phyloP scores from a whole-genome alignment of 2,797 vertebrate species.

The Cirrhinus mrigala region DNA sequence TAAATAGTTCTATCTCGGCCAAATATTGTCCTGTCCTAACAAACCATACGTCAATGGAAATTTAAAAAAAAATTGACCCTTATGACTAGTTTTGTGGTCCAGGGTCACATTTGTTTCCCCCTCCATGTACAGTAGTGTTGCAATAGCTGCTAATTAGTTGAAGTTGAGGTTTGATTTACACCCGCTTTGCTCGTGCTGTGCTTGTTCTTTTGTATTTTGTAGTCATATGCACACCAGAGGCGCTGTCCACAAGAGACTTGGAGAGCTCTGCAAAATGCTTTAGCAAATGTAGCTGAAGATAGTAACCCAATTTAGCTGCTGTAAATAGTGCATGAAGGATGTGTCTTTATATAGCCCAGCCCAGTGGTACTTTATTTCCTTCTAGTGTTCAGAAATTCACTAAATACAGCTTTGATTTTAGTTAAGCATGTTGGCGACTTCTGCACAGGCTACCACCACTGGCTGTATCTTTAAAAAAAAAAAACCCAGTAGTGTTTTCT shows the following conservation, averaged over 20 bases:
- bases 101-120: neutral
- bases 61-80: too few relatives aligned
- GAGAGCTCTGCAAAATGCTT: slow-evolving; percentile 61
- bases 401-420: neutral
- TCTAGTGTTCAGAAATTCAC: neutral
- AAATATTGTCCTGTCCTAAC: too few relatives aligned
- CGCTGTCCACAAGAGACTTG: slow-evolving; percentile 1
- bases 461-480: neutral
- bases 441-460: neutral
- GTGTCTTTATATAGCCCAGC: slow-evolving; percentile 64
- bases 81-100: too few relatives aligned
- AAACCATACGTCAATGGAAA: too few relatives aligned
- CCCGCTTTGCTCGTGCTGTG: neutral
- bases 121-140: neutral
- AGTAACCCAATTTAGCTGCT: slow-evolving; percentile 71
- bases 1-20: too few relatives aligned
- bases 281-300: slow-evolving; percentile 49
- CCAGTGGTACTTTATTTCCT: slow-evolving; percentile 24
- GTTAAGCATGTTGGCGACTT: neutral
- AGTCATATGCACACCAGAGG: neutral
- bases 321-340: slow-evolving; percentile 74
- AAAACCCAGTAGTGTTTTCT: neutral
- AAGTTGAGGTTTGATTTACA: slow-evolving; percentile 12
- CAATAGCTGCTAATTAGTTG: neutral
- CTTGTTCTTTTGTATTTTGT: slow-evolving; percentile 3